These are phyloP conservation scores for Synanthedon vespiformis DNA, from an alignment of 2,888 invertebrate genomes.

Conservation along the genomic window DNA sequence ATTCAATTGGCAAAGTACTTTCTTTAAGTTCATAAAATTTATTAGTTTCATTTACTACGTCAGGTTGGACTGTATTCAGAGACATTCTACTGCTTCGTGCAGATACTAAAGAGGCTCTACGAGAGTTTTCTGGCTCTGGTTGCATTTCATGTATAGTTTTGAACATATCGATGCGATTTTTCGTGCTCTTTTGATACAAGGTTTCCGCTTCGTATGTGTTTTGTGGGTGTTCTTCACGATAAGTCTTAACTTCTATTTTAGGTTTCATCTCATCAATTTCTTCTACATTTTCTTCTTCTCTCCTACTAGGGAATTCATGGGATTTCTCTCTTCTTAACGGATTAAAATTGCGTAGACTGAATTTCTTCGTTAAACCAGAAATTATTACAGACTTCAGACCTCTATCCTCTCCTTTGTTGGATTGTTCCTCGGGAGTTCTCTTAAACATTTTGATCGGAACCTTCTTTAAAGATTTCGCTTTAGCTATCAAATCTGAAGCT, in stretches of 20 bases:
- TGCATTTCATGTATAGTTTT: constrained; percentile 53
- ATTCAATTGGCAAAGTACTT: neutral
- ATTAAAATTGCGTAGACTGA: constrained; percentile 33
- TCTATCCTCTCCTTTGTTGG: constrained; percentile 12
- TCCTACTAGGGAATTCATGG: constrained; percentile 15
- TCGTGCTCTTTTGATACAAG: constrained; percentile 55
- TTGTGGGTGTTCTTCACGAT: constrained; percentile 41
- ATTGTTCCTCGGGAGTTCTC: constrained; percentile 6
- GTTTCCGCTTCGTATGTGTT: constrained; percentile 49
- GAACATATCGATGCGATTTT: constrained; percentile 60
- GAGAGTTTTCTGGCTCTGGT: constrained; percentile 47
- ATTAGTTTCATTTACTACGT: constrained; percentile 41
- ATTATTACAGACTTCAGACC: constrained; percentile 38
- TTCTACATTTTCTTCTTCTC: neutral
- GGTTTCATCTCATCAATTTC: constrained; percentile 22
- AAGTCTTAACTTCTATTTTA: constrained; percentile 55
- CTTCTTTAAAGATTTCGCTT: constrained; percentile 38
- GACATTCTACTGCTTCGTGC: constrained; percentile 33
- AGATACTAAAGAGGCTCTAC: constrained; percentile 44
- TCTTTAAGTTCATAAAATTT: constrained; percentile 36
- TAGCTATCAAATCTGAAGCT: constrained; percentile 39
- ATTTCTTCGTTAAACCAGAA: constrained; percentile 43
- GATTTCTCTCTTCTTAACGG: constrained; percentile 46
- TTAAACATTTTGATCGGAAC: constrained; percentile 9
- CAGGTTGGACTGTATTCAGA: constrained; percentile 15